Conservation (phyloP, 2,888 invertebrate species). For the Lottia scabra region DNA sequence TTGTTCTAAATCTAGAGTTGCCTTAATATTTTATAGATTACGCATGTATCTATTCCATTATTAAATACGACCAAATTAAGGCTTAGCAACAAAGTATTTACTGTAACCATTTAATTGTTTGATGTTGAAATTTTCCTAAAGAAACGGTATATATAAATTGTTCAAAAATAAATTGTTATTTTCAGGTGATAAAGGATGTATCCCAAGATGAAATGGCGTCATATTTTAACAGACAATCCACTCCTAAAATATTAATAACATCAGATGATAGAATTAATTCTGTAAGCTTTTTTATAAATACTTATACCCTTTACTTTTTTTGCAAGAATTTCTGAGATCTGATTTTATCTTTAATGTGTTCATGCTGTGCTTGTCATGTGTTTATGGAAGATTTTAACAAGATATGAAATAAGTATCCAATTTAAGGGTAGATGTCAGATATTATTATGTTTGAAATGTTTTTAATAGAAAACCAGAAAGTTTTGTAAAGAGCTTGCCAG, state of each 20-base stretch:
- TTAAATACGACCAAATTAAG: background rate
- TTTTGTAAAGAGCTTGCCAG: constrained; percentile 92
- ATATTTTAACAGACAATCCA: constrained; percentile 86
- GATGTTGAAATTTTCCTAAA: too few species aligned
- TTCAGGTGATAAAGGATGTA: constrained; percentile 69
- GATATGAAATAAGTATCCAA: background rate
- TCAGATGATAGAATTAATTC: constrained; percentile 90
- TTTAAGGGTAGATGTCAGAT: background rate
- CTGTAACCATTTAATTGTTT: too few species aligned
- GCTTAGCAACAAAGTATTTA: too few species aligned
- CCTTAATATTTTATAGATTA: background rate
- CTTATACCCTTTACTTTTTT: constrained; percentile 41
- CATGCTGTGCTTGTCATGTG: background rate
- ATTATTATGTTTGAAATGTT: background rate
- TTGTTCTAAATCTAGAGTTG: background rate
- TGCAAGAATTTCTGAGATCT: background rate
- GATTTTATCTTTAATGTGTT: background rate
- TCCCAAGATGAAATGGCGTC: constrained; percentile 88
- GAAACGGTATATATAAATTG: too few species aligned
- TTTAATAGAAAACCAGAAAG: constrained; percentile 81
- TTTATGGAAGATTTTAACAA: too few species aligned
- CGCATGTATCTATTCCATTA: background rate
- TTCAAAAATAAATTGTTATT: background rate
- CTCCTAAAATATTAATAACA: constrained; percentile 96
- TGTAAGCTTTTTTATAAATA: constrained; percentile 64